Percentiles rank a stretch among this genome's conserved stretches.
Conservation (phyloP, 2,797 vertebrate species). For the Schizopygopsis pylzovi region DNA sequence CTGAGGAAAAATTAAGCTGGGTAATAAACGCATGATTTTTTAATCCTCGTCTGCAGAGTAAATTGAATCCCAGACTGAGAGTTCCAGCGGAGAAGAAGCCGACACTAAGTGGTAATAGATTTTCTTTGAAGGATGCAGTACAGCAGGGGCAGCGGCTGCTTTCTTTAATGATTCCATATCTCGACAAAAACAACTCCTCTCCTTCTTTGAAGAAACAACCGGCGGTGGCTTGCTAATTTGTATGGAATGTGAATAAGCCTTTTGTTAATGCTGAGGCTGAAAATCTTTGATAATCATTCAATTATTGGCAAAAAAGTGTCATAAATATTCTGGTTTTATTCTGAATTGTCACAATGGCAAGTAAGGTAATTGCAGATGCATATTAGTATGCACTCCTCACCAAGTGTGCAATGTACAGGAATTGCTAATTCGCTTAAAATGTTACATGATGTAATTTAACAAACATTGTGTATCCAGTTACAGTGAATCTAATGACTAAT, state of each 20-base stretch:
- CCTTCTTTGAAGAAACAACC: slow-evolving; percentile 37
- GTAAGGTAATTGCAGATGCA: not conserved
- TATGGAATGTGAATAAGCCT: slow-evolving; percentile 22
- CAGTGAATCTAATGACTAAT: not conserved
- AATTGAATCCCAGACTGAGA: slow-evolving; percentile 62
- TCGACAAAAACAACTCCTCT: slow-evolving; percentile 37
- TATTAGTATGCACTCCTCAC: not conserved
- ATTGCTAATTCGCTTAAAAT: slow-evolving; percentile 1
- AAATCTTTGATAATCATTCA: slow-evolving; percentile 43
- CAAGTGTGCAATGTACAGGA: not conserved
- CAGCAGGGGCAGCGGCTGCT: slow-evolving; percentile 44
- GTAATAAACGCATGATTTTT: slow-evolving; percentile 58
- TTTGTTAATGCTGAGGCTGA: slow-evolving; percentile 34
- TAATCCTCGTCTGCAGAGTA: slow-evolving; percentile 64
- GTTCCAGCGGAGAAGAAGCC: slow-evolving; percentile 64
- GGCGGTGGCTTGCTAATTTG: slow-evolving; percentile 30
- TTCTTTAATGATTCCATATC: slow-evolving; percentile 50
- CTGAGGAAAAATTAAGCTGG: slow-evolving; percentile 65
- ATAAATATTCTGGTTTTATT: slow-evolving; percentile 23
- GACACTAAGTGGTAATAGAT: slow-evolving; percentile 66
- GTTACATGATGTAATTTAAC: not conserved
- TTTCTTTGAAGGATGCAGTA: slow-evolving; percentile 56
- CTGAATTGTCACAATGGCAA: not conserved
- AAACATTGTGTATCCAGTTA: not conserved
- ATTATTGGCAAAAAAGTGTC: slow-evolving; percentile 4